A percentile compares a stretch with the other conserved stretches of the same genome.
These are phyloP conservation scores for Xenentodon cancila DNA, from an alignment of 2,797 vertebrate species.

Conservation along the genomic window DNA sequence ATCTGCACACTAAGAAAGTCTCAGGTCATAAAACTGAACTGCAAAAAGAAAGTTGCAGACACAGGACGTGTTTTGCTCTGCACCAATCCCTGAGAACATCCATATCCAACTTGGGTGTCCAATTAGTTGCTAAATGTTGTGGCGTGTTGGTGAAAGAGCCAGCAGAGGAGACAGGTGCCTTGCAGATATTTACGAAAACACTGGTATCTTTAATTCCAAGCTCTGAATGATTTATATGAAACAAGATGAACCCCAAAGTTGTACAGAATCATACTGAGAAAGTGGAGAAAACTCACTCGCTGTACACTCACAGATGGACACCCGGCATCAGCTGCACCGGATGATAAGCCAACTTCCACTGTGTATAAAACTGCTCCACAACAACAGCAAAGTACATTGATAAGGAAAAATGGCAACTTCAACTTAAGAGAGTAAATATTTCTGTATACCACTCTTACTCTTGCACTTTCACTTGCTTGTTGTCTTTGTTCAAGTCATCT, in stretches of 20 bases:
- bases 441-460: not conserved
- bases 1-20: too few species aligned
- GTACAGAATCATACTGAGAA: constrained; percentile 42
- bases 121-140: too few species aligned
- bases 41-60: too few species aligned
- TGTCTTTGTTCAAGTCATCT: not conserved
- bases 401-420: constrained; percentile 32
- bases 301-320: constrained; percentile 12
- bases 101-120: too few species aligned
- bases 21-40: too few species aligned
- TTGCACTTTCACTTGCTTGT: not conserved
- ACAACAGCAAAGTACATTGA: constrained; percentile 34
- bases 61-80: too few species aligned
- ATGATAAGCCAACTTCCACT: constrained; percentile 44
- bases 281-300: constrained; percentile 35
- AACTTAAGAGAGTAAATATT: constrained; percentile 28
- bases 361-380: constrained; percentile 28
- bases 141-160: too few species aligned
- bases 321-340: constrained; percentile 48
- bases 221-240: constrained; percentile 41
- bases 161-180: too few species aligned
- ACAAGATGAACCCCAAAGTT: constrained; percentile 40
- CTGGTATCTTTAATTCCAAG: constrained; percentile 23
- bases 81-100: too few species aligned
- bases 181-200: constrained; percentile 17